These are phyloP conservation scores for Eupithecia centaureata DNA, from an alignment of 2,888 invertebrate genomes.

Conservation along the genomic window DNA sequence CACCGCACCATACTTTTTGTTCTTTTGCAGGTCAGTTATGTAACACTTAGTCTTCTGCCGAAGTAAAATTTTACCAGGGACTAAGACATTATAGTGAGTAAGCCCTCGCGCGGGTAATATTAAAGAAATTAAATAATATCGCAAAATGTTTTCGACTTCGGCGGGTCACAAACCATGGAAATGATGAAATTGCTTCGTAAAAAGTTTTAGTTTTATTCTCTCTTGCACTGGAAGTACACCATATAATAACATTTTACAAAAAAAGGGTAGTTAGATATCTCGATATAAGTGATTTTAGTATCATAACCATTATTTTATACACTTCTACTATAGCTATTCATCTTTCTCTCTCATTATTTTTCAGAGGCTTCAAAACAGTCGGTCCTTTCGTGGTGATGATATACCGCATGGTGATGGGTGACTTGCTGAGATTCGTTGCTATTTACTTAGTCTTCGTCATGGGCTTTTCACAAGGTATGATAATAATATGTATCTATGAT, in stretches of 20 bases:
- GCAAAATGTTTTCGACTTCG: too few relatives aligned
- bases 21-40: slow-evolving; percentile 94
- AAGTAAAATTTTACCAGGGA: too few relatives aligned
- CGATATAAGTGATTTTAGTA: too few relatives aligned
- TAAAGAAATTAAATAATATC: too few relatives aligned
- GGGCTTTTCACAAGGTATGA: slow-evolving; percentile 67
- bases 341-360: slow-evolving; percentile 42
- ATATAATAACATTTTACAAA: too few relatives aligned
- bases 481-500: neutral
- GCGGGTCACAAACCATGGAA: too few relatives aligned
- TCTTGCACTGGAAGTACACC: too few relatives aligned
- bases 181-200: too few relatives aligned
- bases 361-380: slow-evolving; percentile 97
- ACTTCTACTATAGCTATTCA: slow-evolving; percentile 8
- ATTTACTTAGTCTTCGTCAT: slow-evolving; percentile 99
- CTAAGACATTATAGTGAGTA: too few relatives aligned
- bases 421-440: slow-evolving; percentile 96
- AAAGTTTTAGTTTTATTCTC: too few relatives aligned
- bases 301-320: neutral
- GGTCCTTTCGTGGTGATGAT: slow-evolving; percentile 99
- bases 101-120: too few relatives aligned
- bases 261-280: too few relatives aligned
- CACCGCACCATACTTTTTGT: slow-evolving; percentile 97
- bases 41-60: neutral
- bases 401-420: slow-evolving; percentile 98